Evolutionary conservation across 2,113 vertebrate species (phyloP).

Genomic region (Pterophyllum scalare): DNA sequence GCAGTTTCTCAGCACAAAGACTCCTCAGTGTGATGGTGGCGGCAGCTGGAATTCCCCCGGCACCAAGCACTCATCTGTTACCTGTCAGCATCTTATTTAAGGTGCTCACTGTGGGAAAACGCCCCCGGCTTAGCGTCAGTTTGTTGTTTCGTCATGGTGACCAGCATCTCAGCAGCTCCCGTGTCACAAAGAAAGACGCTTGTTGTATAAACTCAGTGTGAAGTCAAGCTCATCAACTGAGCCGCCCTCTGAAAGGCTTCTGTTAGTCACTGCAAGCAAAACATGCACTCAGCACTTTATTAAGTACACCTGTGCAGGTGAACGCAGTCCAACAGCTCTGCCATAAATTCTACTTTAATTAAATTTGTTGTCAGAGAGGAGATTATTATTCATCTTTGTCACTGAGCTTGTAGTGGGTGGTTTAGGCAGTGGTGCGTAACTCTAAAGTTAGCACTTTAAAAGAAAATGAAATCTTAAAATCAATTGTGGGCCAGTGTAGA

Average conservation of each 20-base stretch:
- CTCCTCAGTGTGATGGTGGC: not conserved
- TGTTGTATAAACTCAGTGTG: not conserved
- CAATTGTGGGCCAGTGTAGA: no score
- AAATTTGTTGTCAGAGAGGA: not conserved
- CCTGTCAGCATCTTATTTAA: not conserved
- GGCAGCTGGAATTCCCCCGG: conserved; percentile 1
- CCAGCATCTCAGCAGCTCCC: not conserved
- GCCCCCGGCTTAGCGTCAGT: not conserved
- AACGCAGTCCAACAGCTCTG: not conserved
- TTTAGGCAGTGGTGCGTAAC: not conserved
- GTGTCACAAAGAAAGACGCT: not conserved
- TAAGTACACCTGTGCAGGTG: not conserved
- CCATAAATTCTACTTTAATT: not conserved
- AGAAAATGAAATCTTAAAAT: not conserved
- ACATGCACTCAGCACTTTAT: not conserved
- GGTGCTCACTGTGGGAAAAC: conserved; percentile 38
- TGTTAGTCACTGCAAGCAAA: not conserved
- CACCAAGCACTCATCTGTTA: not conserved
- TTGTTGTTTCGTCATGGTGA: not conserved
- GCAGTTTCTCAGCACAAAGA: conserved; percentile 1
- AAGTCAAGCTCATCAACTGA: not conserved
- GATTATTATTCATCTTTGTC: not conserved
- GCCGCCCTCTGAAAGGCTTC: not conserved
- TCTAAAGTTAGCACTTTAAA: not conserved
- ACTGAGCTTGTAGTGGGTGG: not conserved